Evolutionary conservation across 2,113 vertebrate genomes (phyloP).

Genomic region (Tragelaphus strepsiceros): DNA sequence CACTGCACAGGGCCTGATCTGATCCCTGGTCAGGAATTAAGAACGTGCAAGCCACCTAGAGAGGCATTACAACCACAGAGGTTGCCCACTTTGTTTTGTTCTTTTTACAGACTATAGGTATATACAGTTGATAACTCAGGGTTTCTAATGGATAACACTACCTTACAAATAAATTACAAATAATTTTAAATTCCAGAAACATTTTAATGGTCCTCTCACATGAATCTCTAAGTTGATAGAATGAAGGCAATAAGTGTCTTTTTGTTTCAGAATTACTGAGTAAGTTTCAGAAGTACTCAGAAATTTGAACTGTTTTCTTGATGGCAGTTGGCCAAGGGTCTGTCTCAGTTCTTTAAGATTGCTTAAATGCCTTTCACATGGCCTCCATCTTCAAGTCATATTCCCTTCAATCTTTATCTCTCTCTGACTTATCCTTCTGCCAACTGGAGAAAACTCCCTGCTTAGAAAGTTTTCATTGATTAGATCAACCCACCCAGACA

Average conservation of each 20-base stretch:
- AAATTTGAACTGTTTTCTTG: background rate
- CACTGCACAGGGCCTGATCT: background rate
- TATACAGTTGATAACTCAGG: constrained; percentile 83
- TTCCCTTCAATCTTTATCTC: background rate
- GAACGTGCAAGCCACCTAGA: background rate
- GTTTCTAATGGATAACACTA: constrained; percentile 79
- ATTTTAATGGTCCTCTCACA: background rate
- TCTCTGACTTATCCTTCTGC: background rate
- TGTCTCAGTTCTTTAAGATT: background rate
- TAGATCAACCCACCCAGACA: background rate
- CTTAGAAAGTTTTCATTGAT: background rate
- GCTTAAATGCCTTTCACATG: background rate
- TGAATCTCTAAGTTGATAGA: background rate
- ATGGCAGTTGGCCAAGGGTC: background rate
- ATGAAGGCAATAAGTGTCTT: background rate
- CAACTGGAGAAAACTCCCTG: background rate
- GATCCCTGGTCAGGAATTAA: background rate
- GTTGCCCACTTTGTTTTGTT: constrained; percentile 54
- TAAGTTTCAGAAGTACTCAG: background rate
- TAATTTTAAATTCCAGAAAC: background rate
- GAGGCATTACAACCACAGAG: constrained; percentile 64
- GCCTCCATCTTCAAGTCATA: background rate
- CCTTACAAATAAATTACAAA: background rate
- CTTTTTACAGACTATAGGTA: constrained; percentile 81
- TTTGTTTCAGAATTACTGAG: background rate